phyloP scores from a whole-genome alignment of 1,140 invertebrate species.

The Drosophila repletoides region DNA sequence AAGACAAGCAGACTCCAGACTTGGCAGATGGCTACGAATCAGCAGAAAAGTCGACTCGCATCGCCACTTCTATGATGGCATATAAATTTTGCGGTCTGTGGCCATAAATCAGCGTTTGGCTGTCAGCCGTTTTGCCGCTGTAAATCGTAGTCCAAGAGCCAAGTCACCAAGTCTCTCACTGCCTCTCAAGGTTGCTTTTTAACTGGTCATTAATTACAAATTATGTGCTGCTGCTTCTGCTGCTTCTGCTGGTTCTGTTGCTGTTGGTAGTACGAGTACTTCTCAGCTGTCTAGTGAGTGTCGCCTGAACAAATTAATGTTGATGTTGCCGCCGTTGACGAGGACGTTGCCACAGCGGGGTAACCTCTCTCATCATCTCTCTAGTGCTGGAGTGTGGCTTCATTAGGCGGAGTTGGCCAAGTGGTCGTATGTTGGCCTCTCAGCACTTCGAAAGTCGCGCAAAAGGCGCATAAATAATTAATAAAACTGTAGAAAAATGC shows the following conservation, averaged over 20 bases:
- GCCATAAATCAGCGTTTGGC: constrained; percentile 80
- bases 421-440: constrained; percentile 16
- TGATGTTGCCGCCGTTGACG: constrained; percentile 28
- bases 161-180: constrained; percentile 21
- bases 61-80: constrained; percentile 56
- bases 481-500: constrained; percentile 60
- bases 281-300: constrained; percentile 70
- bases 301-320: constrained; percentile 74
- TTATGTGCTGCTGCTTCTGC: constrained; percentile 59
- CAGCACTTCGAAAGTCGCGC: constrained; percentile 43
- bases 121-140: constrained; percentile 71
- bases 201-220: constrained; percentile 80
- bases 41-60: constrained; percentile 46
- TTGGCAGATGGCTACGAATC: constrained; percentile 21
- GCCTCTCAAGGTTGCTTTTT: constrained; percentile 54
- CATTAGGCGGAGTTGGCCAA: constrained; percentile 56
- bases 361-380: constrained; percentile 5
- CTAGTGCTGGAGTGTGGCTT: constrained; percentile 59
- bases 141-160: constrained; percentile 60
- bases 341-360: constrained; percentile 31
- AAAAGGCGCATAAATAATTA: constrained; percentile 76
- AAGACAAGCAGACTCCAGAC: constrained; percentile 44
- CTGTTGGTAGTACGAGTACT: too few relatives aligned
- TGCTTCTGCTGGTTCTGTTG: constrained; percentile 20
- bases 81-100: constrained; percentile 77